These are phyloP conservation scores for Netelia virgata DNA, from an alignment of 2,888 invertebrate genomes.

Conservation along the genomic window DNA sequence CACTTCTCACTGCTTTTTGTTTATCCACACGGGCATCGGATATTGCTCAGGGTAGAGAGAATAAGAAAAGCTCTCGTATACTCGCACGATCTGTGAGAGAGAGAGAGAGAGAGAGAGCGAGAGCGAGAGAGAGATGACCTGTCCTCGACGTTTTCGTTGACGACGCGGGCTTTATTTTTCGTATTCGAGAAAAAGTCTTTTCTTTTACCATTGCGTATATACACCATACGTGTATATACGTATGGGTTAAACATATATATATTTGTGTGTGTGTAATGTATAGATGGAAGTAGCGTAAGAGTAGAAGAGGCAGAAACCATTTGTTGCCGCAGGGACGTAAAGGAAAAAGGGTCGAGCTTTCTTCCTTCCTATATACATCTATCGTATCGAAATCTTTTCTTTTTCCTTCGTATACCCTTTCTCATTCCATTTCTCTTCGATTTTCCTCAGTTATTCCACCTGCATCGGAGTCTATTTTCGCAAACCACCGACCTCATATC, in stretches of 20 bases:
- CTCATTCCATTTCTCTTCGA: conserved; percentile 61
- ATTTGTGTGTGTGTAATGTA: no score
- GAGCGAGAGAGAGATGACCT: neutral
- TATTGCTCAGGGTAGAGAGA: conserved; percentile 49
- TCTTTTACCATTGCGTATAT: no score
- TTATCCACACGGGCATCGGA: conserved; percentile 63
- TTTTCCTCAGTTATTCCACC: conserved; percentile 56
- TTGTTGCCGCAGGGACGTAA: conserved; percentile 62
- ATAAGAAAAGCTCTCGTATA: neutral
- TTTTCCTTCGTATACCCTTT: conserved; percentile 36
- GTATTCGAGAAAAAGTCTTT: conserved; percentile 2
- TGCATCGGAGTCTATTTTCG: conserved; percentile 64
- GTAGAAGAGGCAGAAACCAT: conserved; percentile 60
- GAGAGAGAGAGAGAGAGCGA: no score
- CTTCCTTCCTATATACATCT: conserved; percentile 10
- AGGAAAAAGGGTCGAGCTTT: conserved; percentile 45
- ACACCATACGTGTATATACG: no score
- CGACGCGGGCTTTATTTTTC: conserved; percentile 38
- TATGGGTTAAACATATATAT: no score
- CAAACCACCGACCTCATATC: conserved; percentile 29
- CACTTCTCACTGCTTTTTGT: conserved; percentile 62
- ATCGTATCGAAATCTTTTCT: conserved; percentile 32
- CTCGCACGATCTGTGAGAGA: conserved; percentile 2
- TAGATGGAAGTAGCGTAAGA: neutral
- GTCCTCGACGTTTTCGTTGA: conserved; percentile 20